Evolutionary conservation across 2,888 invertebrate genomes (phyloP), one percentile per base, ranked within the genome.

Genomic region (Crematogaster levior): DNA sequence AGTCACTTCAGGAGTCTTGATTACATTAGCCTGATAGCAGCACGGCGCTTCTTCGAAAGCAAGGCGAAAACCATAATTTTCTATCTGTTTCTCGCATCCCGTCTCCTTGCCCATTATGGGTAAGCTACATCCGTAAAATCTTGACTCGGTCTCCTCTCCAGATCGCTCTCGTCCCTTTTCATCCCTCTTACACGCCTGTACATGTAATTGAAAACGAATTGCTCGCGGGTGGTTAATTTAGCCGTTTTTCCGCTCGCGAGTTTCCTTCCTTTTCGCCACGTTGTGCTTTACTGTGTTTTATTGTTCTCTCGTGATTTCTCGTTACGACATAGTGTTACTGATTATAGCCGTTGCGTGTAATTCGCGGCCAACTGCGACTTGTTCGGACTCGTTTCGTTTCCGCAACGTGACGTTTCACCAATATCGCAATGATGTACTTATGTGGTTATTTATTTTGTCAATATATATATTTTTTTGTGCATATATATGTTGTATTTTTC

Each of bases 11-110:
- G 68, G 48, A 73, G 48, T 56, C 46, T 56, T 73, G 79, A 86
- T 85, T 82, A 34, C 72, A 34, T 56, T n/a, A 48, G 34, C 30
- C 34, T 6, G 34, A 3, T n/a, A 3, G 3, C 21, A 12, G 46
- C 53, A 75, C 48, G 27, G 37, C 53, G 79, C 68, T 82, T 63
- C 65, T 80, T 61, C 77, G 30, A 72, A 73, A 82, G 61, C 66
- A 81, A 90, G 82, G 82, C 82, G 82, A 84, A 86, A 77, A 84
- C 82, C 82, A 84, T 90, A 90, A 86, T 81, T 84, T 82, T 82
- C 83, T 72, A 85, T 86, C 73, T 66, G 81, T 60, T 85, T 80
- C 83, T 68, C 85, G 81, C 85, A 70, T 37, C n/a, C n/a, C n/a
- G n/a, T n/a, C n/a, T n/a, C n/a, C n/a, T 74, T 66, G 30, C 46